Evolutionary conservation across 1,140 invertebrate species (phyloP), one percentile per base, ranked within the genome.

Genomic region (Metaphire vulgaris): DNA sequence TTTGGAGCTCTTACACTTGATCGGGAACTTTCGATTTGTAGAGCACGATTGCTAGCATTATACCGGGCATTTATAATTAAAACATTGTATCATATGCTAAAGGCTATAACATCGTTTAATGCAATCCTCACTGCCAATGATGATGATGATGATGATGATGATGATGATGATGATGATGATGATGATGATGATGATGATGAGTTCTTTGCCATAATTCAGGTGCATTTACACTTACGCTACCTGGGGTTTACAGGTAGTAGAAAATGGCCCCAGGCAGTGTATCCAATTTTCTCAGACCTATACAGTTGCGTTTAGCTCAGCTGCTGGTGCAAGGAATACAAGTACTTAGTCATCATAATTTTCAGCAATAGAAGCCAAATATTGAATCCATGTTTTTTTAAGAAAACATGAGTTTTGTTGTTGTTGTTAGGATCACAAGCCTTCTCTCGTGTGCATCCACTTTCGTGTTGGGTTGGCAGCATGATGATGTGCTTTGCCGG

Each of bases 401-500:
- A n/a, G n/a, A n/a, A n/a, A n/a, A n/a, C n/a, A n/a, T n/a, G n/a
- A n/a, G n/a, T n/a, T n/a, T n/a, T n/a, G n/a, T n/a, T n/a, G n/a
- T n/a, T n/a, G n/a, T n/a, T 56, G 41, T 12, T 21, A 56, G 41
- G 41, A 56, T 12, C 41, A 56, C 41, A 56, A 56, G 41, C 91
- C 69, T 99, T 99, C 86, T 97, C 96, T 6, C 89, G 97, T 34
- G 97, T 98, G 86, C 97, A 99, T 88, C 97, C 98, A 0, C 85
- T 99, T 77, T 92, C 96, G 82, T 98, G 95, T 85, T 99, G 96
- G 96, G 86, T 99, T 26, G 97, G 95, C 1, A 96, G 93, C 31
- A 98, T 99, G 95, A 86, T 99, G 79, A 93, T 97, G n/a, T 95
- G 98, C 80, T 99, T 98, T 89, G 93, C 96, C 76, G 94, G 97